Conservation (phyloP, 2,113 vertebrate genomes). For the Tyto alba region DNA sequence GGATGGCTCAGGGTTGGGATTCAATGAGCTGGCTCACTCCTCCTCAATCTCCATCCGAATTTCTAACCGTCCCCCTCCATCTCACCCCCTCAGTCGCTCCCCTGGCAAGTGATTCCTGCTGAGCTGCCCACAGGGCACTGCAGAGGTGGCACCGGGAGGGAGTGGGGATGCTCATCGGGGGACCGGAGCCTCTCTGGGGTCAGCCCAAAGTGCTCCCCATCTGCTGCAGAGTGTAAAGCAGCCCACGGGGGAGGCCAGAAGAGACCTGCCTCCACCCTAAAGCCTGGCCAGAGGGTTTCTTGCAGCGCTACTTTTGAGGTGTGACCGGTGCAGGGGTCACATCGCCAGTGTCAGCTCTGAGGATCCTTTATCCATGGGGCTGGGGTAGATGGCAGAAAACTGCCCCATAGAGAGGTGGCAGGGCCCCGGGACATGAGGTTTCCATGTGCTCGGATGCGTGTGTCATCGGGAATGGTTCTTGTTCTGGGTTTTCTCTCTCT, state of each 20-base stretch:
- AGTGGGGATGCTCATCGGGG: neutral
- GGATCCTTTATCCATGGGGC: neutral
- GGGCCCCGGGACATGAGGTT: neutral
- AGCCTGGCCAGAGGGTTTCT: neutral
- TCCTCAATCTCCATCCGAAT: constrained; percentile 5
- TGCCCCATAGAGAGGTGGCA: neutral
- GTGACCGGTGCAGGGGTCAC: neutral
- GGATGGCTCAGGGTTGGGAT: neutral
- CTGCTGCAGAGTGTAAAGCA: neutral
- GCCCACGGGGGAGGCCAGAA: neutral
- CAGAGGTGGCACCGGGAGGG: neutral
- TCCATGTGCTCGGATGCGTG: constrained; percentile 1
- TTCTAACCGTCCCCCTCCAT: constrained; percentile 46
- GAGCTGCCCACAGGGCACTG: neutral
- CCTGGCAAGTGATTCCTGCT: neutral
- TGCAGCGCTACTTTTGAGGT: neutral
- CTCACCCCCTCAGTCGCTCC: neutral
- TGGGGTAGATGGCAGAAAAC: neutral
- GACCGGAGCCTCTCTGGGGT: neutral
- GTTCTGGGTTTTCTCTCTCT: constrained; percentile 41
- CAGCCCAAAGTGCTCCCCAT: neutral
- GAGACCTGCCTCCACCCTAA: neutral
- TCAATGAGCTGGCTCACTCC: neutral
- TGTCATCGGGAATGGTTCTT: constrained; percentile 32
- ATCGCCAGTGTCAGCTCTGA: neutral